Base-by-base conservation (phyloP, 2,888 invertebrate species). In the Tetropium fuscum region DNA sequence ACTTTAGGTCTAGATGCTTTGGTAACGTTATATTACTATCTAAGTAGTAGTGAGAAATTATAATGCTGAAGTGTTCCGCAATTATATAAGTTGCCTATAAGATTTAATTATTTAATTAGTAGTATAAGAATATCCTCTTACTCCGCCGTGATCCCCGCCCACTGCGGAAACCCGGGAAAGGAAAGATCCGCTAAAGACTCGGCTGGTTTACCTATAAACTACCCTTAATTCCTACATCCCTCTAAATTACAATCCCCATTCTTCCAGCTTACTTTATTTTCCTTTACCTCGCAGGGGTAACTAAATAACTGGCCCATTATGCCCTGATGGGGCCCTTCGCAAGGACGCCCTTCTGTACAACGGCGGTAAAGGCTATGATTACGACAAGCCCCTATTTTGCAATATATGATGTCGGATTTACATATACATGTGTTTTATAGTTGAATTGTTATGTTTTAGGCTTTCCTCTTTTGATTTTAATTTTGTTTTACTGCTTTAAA, bases 181-280 rank as follows among this genome's bases (percentile, higher is more conserved):
- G 66, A 69, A 67, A 68, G 70, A 77, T 78, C 78, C 77, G 78
- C 75, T 77, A 78, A 79, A 79, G 79, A 80, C 78, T 74, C 76
- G 78, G 69, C 80, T 79, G 81, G 81, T 81, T 81, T 80, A 81
- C 82, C 82, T 82, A 82, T 82, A 82, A 82, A 82, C 82, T 82
- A 82, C 82, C 82, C 82, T 81, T 82, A 82, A 82, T 82, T 81
- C 82, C 80, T 75, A 82, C 82, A 82, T 82, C 82, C 82, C 82
- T 82, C 82, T 82, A 82, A 82, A 82, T 82, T 82, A 82, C 82
- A 81, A 81, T 80, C 81, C 81, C 81, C 79, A 82, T 82, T 82
- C 82, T 82, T 82, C 79, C 79, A 77, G 79, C 80, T 80, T 80
- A 80, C 80, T 80, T 81, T 81, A 80, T 81, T 81, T 80, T 79